Evolutionary conservation across 2,888 invertebrate genomes (phyloP).

Genomic region (Nemoura dubitans): DNA sequence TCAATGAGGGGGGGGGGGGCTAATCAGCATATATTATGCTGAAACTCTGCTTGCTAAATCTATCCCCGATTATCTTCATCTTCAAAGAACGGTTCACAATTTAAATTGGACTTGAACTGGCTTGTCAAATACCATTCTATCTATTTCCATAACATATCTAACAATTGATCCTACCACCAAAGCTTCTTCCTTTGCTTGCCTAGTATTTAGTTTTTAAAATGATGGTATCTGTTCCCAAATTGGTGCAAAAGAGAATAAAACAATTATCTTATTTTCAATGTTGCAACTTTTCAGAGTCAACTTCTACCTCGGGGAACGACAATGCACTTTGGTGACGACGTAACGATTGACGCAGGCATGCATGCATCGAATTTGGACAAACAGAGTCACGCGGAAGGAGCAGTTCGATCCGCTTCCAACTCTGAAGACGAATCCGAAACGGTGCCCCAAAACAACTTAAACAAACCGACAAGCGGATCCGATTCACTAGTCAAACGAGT

Average conservation of each 20-base stretch:
- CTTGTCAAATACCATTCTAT: too few species aligned
- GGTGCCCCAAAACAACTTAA: not conserved
- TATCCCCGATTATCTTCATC: too few species aligned
- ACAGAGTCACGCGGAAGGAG: not conserved
- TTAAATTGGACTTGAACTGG: too few species aligned
- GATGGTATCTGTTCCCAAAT: too few species aligned
- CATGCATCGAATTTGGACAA: not conserved
- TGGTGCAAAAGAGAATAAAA: not conserved
- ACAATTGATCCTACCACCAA: not conserved
- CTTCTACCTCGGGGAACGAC: slow-evolving; percentile 50
- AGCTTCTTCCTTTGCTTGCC: not conserved
- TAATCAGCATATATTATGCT: too few species aligned
- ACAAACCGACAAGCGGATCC: not conserved
- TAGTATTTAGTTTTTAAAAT: not conserved
- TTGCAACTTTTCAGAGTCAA: slow-evolving; percentile 46
- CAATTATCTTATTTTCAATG: not conserved
- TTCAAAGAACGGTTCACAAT: too few species aligned
- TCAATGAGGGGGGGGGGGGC: too few species aligned
- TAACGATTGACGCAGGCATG: slow-evolving; percentile 42
- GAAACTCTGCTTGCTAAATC: too few species aligned
- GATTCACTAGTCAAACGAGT: not conserved
- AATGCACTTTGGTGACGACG: slow-evolving; percentile 48
- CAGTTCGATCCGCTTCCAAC: not conserved
- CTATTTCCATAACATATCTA: not conserved
- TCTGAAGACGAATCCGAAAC: slow-evolving; percentile 22